Evolutionary conservation across 1,140 invertebrate genomes (phyloP).

Genomic region (Neodiprion lecontei): DNA sequence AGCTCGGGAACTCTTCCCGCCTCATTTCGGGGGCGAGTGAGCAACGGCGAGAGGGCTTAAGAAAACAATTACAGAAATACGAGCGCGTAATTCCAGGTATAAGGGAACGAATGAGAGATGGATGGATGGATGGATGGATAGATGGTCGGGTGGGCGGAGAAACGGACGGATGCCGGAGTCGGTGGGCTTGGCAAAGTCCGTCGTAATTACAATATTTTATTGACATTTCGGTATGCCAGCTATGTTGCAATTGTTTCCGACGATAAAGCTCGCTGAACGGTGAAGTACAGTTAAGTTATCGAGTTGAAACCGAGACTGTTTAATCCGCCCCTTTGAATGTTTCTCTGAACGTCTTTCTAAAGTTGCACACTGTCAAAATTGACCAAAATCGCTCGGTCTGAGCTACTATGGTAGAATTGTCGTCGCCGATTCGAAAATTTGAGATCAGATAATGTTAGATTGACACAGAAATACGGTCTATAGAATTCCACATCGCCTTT

Average conservation of each 20-base stretch:
- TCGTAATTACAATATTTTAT: constrained; percentile 8
- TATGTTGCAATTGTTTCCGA: neutral
- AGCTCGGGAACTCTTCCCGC: neutral
- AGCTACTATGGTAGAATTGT: too few species aligned
- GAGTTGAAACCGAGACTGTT: neutral
- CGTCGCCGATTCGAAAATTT: too few species aligned
- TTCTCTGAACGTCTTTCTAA: neutral
- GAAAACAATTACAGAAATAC: constrained; percentile 15
- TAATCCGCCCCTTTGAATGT: neutral
- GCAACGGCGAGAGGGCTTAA: neutral
- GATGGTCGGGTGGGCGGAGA: neutral
- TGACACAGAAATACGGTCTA: neutral
- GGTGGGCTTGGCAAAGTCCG: neutral
- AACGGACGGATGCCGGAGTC: neutral
- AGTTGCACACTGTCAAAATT: neutral
- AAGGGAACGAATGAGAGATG: constrained; percentile 6
- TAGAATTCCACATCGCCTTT: neutral
- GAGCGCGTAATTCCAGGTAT: constrained; percentile 2
- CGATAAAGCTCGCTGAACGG: neutral
- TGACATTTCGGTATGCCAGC: constrained; percentile 4
- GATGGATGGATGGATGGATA: neutral
- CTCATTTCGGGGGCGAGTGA: neutral
- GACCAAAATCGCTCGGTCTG: neutral
- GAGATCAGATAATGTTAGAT: neutral
- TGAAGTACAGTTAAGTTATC: neutral